Conservation (phyloP, 2,888 invertebrate genomes). For the Microchrysa polita region DNA sequence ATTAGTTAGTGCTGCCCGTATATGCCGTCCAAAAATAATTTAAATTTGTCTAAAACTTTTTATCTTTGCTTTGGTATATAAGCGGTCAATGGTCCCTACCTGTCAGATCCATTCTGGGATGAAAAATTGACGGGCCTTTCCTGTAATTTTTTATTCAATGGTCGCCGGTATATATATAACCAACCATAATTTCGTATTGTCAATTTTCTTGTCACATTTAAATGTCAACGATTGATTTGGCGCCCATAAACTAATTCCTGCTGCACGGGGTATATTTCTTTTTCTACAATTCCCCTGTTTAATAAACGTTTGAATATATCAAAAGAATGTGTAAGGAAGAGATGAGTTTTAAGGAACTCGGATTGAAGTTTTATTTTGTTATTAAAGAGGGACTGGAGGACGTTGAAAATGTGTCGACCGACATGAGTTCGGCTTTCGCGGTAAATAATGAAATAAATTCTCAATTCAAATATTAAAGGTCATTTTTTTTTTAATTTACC, state of each 20-base stretch:
- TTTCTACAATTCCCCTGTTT: not conserved
- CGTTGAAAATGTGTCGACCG: conserved; percentile 42
- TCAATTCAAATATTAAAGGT: too few relatives aligned
- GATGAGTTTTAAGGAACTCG: conserved; percentile 44
- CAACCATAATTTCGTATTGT: conserved; percentile 17
- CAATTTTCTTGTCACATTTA: not conserved
- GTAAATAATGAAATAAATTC: too few relatives aligned
- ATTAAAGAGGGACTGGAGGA: conserved; percentile 33
- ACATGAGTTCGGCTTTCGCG: conserved; percentile 43
- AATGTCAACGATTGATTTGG: conserved; percentile 36
- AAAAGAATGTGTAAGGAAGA: conserved; percentile 29
- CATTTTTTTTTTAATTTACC: too few relatives aligned
- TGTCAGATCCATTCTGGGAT: too few relatives aligned
- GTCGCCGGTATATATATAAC: too few relatives aligned
- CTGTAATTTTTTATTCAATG: too few relatives aligned
- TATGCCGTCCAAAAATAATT: too few relatives aligned
- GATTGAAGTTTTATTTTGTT: conserved; percentile 46
- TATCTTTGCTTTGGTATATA: too few relatives aligned
- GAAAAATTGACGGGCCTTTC: too few relatives aligned
- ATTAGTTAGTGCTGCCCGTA: too few relatives aligned
- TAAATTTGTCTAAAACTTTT: too few relatives aligned
- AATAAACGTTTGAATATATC: not conserved
- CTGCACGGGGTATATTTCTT: not conserved
- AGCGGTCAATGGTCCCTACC: too few relatives aligned
- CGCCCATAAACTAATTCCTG: conserved; percentile 10